phyloP scores from a whole-genome alignment of 2,888 invertebrate species.

The Dichetophora obliterata region DNA sequence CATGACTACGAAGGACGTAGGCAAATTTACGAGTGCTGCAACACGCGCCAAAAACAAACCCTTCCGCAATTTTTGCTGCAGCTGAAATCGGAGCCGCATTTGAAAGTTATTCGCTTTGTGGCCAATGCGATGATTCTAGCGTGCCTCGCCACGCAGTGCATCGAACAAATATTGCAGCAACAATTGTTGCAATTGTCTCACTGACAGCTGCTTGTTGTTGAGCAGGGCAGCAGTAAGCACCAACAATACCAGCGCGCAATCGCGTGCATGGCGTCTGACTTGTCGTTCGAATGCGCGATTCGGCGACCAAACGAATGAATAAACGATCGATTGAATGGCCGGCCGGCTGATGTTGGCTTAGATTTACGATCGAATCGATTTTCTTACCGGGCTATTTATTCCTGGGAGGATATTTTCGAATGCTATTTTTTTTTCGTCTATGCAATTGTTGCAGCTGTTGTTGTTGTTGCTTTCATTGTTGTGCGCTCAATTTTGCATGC shows the following conservation, averaged over 20 bases:
- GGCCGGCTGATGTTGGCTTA: background rate
- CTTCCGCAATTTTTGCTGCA: background rate
- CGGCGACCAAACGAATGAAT: background rate
- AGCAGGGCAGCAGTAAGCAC: background rate
- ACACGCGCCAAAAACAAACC: slow-evolving; percentile 20
- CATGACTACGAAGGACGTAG: background rate
- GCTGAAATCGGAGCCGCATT: slow-evolving; percentile 1
- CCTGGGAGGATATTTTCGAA: too few species aligned
- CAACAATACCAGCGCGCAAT: slow-evolving; percentile 5
- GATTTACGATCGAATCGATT: slow-evolving; percentile 1
- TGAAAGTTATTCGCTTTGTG: background rate
- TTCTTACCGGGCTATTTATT: too few species aligned
- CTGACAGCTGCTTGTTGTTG: slow-evolving; percentile 30
- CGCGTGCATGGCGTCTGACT: slow-evolving; percentile 28
- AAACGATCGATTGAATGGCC: background rate
- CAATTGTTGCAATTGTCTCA: slow-evolving; percentile 30
- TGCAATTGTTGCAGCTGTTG: background rate
- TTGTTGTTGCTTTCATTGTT: background rate
- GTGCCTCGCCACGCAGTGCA: background rate
- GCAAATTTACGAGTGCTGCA: slow-evolving; percentile 14
- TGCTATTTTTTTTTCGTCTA: background rate
- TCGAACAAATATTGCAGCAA: background rate
- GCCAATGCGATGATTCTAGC: slow-evolving; percentile 12
- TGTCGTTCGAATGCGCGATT: background rate
- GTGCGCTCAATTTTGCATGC: background rate